Base-by-base conservation (phyloP, 2,888 invertebrate species). In the Blastobasis adustella region DNA sequence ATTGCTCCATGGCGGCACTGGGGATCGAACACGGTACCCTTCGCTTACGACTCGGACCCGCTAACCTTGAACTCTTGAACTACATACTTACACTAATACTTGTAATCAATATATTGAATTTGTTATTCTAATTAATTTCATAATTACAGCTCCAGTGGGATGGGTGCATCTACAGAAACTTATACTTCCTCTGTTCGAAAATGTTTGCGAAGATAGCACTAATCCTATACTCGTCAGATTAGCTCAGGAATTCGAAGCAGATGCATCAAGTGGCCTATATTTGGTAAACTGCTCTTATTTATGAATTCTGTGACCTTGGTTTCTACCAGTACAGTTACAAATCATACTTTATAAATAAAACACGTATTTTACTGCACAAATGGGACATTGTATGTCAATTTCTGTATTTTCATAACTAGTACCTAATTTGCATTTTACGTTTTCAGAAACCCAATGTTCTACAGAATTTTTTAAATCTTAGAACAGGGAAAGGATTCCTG, bases 131-230 rank as follows among this genome's bases (percentile, higher is more conserved):
- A 23, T 23, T 23, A 23, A 23, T 23, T 23, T 23, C 23, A 23
- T 23, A 23, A 23, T 23, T 23, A 23, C 63, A 83, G 84, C 63
- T 54, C 63, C 74, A 10, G 54, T 64, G 53, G 78, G 73, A 67
- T 81, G 82, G 81, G 63, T 82, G 4, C 74, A 79, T 46, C 59
- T 78, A 36, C 85, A 88, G 58, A 84, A 82, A 55, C 51, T 77
- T 36, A 58, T 87, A 47, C 63, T 82, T 9, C 79, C 82, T 1
- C 60, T 87, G 50, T 85, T 88, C 51, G 84, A 88, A 56, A 82
- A 87, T 61, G 77, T 87, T 6, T 86, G 86, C 53, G 86, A 86
- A 66, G 65, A 65, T 37, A 85, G 83, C 52, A 66, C 53, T 1
- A 62, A 82, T 54, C 65, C 76, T 2, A 57, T 60, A 6, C 63